These are phyloP conservation scores for Crocallis elinguaria DNA, from an alignment of 2,888 invertebrate genomes.

Conservation along the genomic window DNA sequence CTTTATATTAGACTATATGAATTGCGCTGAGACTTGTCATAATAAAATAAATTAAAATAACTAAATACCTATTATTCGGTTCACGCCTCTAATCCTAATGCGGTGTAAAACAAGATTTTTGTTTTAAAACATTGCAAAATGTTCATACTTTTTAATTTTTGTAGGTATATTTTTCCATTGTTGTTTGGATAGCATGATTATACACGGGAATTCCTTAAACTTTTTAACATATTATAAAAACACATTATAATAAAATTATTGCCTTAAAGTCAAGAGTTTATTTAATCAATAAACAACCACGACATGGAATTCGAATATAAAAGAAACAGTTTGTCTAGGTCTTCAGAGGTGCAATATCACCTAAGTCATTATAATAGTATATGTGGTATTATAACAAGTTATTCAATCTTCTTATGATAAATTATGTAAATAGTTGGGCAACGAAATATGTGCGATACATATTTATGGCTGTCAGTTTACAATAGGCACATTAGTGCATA, in stretches of 20 bases:
- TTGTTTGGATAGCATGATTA: not conserved
- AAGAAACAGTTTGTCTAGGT: not conserved
- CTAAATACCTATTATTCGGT: not conserved
- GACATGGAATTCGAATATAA: not conserved
- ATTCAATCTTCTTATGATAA: conserved; percentile 21
- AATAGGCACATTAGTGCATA: conserved; percentile 19
- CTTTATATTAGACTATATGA: not conserved
- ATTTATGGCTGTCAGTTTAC: conserved; percentile 17
- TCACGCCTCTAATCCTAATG: not conserved
- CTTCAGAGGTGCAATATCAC: conserved; percentile 2
- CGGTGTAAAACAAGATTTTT: not conserved
- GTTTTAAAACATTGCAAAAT: conserved; percentile 8
- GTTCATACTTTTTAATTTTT: conserved; percentile 7
- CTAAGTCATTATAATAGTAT: conserved; percentile 12
- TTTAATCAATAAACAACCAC: not conserved
- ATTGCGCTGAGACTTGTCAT: not conserved
- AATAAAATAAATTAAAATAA: not conserved
- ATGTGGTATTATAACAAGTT: conserved; percentile 12
- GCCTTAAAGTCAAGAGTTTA: not conserved
- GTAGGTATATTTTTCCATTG: not conserved
- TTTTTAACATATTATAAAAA: not conserved
- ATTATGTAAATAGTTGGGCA: conserved; percentile 22
- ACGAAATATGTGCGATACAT: conserved; percentile 21
- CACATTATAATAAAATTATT: not conserved
- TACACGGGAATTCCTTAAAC: not conserved